Evolutionary conservation across 2,113 vertebrate genomes (phyloP).

Genomic region (Chinchilla lanigera): DNA sequence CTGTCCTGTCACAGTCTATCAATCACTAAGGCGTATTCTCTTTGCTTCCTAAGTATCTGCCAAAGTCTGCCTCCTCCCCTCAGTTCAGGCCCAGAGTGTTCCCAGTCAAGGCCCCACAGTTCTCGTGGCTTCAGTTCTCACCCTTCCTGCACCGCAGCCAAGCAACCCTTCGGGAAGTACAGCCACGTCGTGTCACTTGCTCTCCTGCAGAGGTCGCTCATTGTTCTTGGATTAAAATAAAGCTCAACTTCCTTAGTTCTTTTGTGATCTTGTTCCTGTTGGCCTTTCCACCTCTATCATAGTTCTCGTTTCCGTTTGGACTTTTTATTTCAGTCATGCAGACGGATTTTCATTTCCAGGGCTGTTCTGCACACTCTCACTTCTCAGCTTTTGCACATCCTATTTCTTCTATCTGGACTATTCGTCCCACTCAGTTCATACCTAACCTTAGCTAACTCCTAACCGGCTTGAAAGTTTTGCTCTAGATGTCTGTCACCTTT

Average conservation of each 20-base stretch:
- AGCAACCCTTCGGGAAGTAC: background rate
- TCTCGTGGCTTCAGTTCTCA: background rate
- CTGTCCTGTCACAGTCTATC: background rate
- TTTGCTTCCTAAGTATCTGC: background rate
- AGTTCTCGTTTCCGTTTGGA: background rate
- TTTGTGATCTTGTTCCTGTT: background rate
- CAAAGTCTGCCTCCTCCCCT: background rate
- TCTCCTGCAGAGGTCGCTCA: background rate
- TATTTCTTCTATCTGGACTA: background rate
- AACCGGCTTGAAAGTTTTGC: background rate
- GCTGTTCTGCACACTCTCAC: background rate
- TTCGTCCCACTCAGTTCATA: background rate
- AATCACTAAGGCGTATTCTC: background rate
- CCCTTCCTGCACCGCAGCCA: background rate
- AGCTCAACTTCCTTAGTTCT: background rate
- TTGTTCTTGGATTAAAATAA: background rate
- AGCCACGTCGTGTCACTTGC: background rate
- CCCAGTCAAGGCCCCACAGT: background rate
- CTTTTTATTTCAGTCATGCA: background rate
- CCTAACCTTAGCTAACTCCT: background rate
- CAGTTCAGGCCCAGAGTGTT: background rate
- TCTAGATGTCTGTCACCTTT: conserved; percentile 11
- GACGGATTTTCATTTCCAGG: background rate
- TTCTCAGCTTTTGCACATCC: background rate
- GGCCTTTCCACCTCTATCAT: background rate